phyloP scores from a whole-genome alignment of 2,113 vertebrate genomes.

The Amazona guildingii region DNA sequence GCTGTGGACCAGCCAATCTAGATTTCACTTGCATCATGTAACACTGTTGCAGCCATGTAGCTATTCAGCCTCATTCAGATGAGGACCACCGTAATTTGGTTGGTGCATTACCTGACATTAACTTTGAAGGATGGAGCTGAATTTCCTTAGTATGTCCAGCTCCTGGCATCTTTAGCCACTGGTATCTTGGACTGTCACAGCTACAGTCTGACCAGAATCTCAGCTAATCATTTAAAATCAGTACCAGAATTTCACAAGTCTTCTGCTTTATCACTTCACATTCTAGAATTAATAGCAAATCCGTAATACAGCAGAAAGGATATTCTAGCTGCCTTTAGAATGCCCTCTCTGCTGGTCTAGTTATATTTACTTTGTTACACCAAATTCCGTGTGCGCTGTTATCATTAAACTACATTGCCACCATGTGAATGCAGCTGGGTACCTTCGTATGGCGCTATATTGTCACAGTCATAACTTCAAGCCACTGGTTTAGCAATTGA shows the following conservation, averaged over 20 bases:
- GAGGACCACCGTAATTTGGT: neutral
- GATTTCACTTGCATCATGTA: neutral
- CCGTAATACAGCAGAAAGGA: neutral
- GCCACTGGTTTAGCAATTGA: neutral
- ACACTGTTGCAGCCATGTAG: neutral
- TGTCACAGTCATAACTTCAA: neutral
- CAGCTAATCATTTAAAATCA: constrained; percentile 3
- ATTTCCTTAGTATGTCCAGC: neutral
- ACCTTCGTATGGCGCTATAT: neutral
- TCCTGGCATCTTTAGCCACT: neutral
- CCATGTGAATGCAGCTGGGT: neutral
- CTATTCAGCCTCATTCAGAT: neutral
- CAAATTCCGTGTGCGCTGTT: neutral
- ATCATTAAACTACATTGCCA: neutral
- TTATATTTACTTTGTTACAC: neutral
- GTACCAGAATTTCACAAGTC: neutral
- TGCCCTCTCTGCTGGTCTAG: neutral
- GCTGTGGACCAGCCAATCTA: neutral
- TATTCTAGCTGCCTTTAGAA: neutral
- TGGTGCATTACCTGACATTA: neutral
- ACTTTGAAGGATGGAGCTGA: neutral
- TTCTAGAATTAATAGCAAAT: neutral
- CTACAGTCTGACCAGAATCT: neutral
- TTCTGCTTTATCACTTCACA: neutral
- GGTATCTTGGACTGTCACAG: neutral